Conservation (phyloP, 2,113 vertebrate species). For the Parus major region DNA sequence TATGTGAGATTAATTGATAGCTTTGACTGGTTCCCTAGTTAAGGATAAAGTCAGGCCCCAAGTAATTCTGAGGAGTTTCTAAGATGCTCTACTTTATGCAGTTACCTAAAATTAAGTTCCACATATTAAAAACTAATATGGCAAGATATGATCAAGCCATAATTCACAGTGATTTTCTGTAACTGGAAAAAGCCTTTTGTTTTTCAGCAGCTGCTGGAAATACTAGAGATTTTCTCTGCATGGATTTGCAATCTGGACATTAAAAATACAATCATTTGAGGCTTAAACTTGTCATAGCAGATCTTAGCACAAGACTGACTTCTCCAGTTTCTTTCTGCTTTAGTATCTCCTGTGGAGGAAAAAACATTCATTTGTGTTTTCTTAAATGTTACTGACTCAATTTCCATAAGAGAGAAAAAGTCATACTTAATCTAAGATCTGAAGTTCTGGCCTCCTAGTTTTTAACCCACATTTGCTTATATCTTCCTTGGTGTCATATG, state of each 20-base stretch:
- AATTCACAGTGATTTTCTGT: background rate
- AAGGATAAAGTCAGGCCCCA: background rate
- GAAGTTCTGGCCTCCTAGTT: background rate
- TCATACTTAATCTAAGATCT: background rate
- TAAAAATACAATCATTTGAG: background rate
- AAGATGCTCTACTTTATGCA: background rate
- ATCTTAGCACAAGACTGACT: background rate
- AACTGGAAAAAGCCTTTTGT: background rate
- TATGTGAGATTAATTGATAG: background rate
- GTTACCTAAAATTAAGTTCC: background rate
- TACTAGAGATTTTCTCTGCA: fast-evolving
- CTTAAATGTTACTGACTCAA: conserved; percentile 26
- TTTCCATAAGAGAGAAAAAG: conserved; percentile 28
- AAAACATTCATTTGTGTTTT: background rate
- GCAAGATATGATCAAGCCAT: background rate
- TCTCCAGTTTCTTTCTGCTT: background rate
- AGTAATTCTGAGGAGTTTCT: background rate
- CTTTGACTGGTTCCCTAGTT: background rate
- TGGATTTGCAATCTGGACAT: background rate
- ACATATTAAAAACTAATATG: background rate
- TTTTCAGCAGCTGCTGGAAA: background rate
- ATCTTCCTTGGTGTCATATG: background rate
- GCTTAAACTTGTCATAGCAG: background rate
- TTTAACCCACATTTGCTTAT: background rate
- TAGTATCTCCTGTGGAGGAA: background rate